These are phyloP conservation scores for Brachyrhaphis roseni DNA, from an alignment of 2,797 vertebrate species.

Conservation along the genomic window DNA sequence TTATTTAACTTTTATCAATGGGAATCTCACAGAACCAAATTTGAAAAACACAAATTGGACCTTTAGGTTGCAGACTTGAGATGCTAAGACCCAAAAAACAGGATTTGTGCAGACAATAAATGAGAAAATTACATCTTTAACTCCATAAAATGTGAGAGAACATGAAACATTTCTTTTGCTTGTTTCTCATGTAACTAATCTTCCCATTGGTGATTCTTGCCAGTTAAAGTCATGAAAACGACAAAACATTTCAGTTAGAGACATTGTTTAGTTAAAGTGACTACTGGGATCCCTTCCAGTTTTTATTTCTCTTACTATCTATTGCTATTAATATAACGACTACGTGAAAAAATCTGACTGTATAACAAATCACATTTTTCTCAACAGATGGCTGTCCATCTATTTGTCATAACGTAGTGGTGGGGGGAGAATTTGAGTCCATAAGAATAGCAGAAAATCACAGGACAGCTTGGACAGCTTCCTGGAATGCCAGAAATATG, in stretches of 20 bases:
- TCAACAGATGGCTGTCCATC: neutral
- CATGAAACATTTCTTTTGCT: neutral
- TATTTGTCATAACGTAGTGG: neutral
- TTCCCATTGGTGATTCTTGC: neutral
- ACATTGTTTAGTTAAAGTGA: neutral
- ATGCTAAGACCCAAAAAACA: neutral
- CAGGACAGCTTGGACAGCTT: neutral
- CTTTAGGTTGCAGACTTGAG: neutral
- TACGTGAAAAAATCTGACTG: neutral
- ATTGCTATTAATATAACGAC: neutral
- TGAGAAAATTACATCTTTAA: neutral
- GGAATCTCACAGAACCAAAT: neutral
- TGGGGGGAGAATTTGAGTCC: neutral
- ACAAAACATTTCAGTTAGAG: neutral
- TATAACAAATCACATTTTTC: neutral
- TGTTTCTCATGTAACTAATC: neutral
- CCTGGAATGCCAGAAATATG: neutral
- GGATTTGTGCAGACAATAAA: neutral
- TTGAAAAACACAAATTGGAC: neutral
- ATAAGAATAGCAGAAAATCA: neutral
- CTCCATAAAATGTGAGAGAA: neutral
- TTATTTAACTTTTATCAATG: neutral
- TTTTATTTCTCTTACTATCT: neutral
- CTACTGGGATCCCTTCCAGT: neutral
- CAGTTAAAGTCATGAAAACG: neutral